A percentile compares a stretch with the other conserved stretches of the same genome.
phyloP scores from a whole-genome alignment of 2,888 invertebrate species.

The Strigamia crassipes region DNA sequence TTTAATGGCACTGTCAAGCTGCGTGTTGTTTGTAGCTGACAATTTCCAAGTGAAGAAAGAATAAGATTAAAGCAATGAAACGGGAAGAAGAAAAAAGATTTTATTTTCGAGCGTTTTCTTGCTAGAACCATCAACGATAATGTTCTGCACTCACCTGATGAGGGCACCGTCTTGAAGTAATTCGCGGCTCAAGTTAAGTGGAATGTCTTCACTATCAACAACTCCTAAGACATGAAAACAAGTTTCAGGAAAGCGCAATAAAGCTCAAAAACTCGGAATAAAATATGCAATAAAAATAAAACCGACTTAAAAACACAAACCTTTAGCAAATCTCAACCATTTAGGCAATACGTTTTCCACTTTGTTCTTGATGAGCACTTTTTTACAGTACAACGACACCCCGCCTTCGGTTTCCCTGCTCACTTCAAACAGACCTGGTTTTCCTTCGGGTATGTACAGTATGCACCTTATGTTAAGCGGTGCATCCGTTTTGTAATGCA shows the following conservation, averaged over 20 bases:
- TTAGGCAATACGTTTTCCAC: constrained; percentile 89
- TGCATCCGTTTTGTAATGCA: constrained; percentile 92
- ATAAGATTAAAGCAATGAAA: background rate
- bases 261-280: background rate
- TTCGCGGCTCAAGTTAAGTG: constrained; percentile 93
- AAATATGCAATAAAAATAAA: background rate
- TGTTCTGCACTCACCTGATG: constrained; percentile 64
- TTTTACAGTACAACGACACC: constrained; percentile 87
- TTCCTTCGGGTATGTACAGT: constrained; percentile 91
- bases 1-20: too few relatives aligned
- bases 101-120: background rate
- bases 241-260: background rate
- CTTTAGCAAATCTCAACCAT: constrained; percentile 94
- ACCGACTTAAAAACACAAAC: constrained; percentile 57
- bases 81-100: background rate
- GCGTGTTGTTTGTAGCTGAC: too few relatives aligned
- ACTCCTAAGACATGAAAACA: constrained; percentile 67
- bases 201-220: constrained; percentile 98
- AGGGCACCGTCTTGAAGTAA: constrained; percentile 90
- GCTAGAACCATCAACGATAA: constrained; percentile 1
- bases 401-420: constrained; percentile 81
- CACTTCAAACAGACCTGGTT: constrained; percentile 87
- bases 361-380: constrained; percentile 88
- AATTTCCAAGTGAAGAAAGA: background rate
- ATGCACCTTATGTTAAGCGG: constrained; percentile 89